Conservation (phyloP, 2,888 invertebrate species). For the Dyspetes luteomarginatus region DNA sequence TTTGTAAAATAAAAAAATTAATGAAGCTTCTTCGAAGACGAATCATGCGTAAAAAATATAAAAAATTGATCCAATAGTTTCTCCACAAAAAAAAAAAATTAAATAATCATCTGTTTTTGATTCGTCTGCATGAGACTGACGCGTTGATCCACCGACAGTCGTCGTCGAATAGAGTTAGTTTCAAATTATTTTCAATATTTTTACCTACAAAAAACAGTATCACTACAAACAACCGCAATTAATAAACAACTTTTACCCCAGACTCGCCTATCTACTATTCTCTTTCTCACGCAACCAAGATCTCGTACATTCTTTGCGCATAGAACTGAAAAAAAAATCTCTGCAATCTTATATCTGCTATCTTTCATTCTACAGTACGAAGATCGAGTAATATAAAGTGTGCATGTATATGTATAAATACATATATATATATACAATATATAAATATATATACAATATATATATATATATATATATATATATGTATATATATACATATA, state of each 20-base stretch:
- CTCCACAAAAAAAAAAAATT: too few species aligned
- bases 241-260: background rate
- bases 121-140: too few species aligned
- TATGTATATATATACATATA: background rate
- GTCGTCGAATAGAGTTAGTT: too few species aligned
- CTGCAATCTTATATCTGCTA: background rate
- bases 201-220: too few species aligned
- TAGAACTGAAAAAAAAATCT: background rate
- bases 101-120: too few species aligned
- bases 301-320: background rate
- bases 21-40: too few species aligned
- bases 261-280: background rate
- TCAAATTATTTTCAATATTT: background rate
- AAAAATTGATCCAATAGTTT: too few species aligned
- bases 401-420: background rate
- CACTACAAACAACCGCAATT: background rate
- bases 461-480: background rate
- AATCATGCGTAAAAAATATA: too few species aligned
- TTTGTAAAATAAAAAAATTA: too few species aligned
- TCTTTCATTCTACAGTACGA: conserved; percentile 19
- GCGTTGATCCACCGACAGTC: too few species aligned
- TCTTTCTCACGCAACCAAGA: conserved; percentile 18
- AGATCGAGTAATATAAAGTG: conserved; percentile 46
- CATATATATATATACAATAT: background rate
- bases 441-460: background rate